A percentile compares a stretch with the other conserved stretches of the same genome.
Conservation (phyloP, 2,797 vertebrate species). For the Pangasius sanitwongsei region DNA sequence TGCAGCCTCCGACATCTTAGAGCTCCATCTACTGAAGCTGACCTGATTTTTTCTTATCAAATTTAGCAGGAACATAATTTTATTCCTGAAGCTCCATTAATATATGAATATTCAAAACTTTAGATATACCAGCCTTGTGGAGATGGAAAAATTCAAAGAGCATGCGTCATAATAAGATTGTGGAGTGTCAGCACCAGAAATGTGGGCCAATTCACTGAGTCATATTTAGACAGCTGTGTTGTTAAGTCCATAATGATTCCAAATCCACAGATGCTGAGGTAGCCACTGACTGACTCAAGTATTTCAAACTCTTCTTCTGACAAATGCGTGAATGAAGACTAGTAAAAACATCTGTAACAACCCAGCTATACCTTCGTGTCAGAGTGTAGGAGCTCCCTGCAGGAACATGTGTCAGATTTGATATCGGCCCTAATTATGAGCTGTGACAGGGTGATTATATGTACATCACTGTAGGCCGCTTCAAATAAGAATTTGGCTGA, state of each 20-base stretch:
- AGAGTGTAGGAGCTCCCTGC: neutral
- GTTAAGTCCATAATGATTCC: constrained; percentile 1
- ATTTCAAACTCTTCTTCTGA: constrained; percentile 12
- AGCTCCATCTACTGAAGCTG: neutral
- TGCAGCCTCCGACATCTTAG: constrained; percentile 10
- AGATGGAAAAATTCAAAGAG: neutral
- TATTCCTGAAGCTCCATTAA: neutral
- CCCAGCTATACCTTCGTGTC: neutral
- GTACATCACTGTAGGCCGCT: constrained; percentile 41
- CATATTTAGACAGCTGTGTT: constrained; percentile 25
- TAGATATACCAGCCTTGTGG: neutral
- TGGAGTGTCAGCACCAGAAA: constrained; percentile 3
- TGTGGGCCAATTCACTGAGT: neutral
- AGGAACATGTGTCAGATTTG: constrained; percentile 32
- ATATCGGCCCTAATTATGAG: constrained; percentile 38
- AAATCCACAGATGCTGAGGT: neutral
- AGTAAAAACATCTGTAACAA: constrained; percentile 18
- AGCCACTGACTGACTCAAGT: neutral
- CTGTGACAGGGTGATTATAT: constrained; percentile 45
- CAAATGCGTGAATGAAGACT: neutral
- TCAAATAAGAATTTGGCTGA: constrained; percentile 48
- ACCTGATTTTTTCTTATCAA: constrained; percentile 7
- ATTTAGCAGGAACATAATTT: neutral
- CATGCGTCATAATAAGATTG: neutral
- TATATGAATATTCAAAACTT: neutral